These are phyloP conservation scores for Parnassius orleans DNA, from an alignment of 2,888 invertebrate species.

Conservation along the genomic window DNA sequence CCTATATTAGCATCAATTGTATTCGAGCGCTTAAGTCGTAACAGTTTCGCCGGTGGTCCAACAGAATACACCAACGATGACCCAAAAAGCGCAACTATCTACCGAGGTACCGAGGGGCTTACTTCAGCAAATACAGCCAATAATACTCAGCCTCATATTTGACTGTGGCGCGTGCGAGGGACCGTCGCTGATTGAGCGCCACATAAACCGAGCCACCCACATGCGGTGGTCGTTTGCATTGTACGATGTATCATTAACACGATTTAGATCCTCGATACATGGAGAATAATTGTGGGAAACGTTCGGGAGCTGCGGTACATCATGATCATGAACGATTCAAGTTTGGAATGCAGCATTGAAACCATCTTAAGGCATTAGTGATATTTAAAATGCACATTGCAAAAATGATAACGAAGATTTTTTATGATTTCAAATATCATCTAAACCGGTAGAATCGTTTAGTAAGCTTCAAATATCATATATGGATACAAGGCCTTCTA, in stretches of 20 bases:
- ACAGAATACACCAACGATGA: constrained; percentile 33
- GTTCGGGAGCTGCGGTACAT: constrained; percentile 4
- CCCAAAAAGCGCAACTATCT: constrained; percentile 41
- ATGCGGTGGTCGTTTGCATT: constrained; percentile 52
- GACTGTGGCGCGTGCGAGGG: constrained; percentile 62
- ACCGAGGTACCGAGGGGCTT: neutral
- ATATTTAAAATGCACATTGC: too few species aligned
- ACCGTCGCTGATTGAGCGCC: constrained; percentile 63
- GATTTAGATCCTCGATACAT: constrained; percentile 21
- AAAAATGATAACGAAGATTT: too few species aligned
- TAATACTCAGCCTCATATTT: constrained; percentile 28
- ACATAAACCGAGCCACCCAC: constrained; percentile 70
- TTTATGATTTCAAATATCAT: too few species aligned
- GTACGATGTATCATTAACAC: constrained; percentile 35
- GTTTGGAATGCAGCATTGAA: too few species aligned
- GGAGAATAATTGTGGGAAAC: constrained; percentile 24
- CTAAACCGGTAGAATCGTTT: too few species aligned
- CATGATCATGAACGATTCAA: neutral
- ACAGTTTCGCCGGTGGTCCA: constrained; percentile 38
- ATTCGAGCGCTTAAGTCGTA: constrained; percentile 5
- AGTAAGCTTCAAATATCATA: too few species aligned
- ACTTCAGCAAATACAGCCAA: constrained; percentile 23
- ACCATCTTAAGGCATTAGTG: too few species aligned
- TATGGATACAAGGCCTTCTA: too few species aligned
- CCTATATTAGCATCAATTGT: constrained; percentile 24